These are phyloP conservation scores for Lithophane socia DNA, from an alignment of 2,888 invertebrate species.

Conservation along the genomic window DNA sequence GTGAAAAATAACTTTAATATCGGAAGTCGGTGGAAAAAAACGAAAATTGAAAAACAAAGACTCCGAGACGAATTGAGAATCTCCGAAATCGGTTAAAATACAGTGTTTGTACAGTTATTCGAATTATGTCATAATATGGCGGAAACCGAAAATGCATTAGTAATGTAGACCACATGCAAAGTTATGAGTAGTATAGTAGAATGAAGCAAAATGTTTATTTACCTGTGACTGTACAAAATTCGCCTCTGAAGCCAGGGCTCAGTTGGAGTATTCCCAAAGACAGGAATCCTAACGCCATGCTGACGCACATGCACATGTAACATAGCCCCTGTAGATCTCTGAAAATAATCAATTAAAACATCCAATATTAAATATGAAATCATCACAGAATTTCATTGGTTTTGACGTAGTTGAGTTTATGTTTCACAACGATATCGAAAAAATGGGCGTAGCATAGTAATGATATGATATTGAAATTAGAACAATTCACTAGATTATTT, in stretches of 20 bases:
- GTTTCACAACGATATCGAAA: conserved; percentile 23
- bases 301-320: conserved; percentile 91
- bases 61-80: no score
- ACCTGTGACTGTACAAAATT: conserved; percentile 90
- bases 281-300: conserved; percentile 91
- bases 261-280: conserved; percentile 91
- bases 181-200: not conserved
- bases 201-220: conserved; percentile 40
- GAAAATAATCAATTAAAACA: conserved; percentile 65
- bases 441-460: conserved; percentile 29
- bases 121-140: not conserved
- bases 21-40: no score
- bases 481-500: not conserved
- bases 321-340: conserved; percentile 92
- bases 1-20: no score
- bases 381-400: not conserved
- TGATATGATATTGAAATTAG: conserved; percentile 5
- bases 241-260: conserved; percentile 76
- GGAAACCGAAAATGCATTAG: not conserved
- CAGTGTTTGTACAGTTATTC: not conserved
- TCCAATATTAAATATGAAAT: not conserved
- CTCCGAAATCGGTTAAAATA: no score
- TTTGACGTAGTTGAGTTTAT: not conserved
- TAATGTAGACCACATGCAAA: not conserved
- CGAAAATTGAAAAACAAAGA: no score